Conservation (phyloP, 2,113 vertebrate species). For the Lepus americanus region DNA sequence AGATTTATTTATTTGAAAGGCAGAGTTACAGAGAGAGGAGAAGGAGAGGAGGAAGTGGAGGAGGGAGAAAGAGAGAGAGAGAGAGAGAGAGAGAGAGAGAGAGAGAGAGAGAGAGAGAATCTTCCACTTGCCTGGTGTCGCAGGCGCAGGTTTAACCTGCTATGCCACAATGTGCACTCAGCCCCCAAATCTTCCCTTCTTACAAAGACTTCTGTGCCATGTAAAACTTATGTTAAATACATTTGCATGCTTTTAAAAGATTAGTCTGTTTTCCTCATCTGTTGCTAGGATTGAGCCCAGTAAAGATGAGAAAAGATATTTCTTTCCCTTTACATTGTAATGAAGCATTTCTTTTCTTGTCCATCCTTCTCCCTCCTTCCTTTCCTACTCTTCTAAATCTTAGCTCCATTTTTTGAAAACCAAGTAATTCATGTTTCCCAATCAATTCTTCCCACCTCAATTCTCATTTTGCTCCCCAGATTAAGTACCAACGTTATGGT, state of each 20-base stretch:
- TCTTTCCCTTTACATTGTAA: not conserved
- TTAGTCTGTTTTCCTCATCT: not conserved
- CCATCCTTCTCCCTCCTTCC: not conserved
- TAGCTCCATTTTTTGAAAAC: not conserved
- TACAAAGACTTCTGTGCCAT: not conserved
- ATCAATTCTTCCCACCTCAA: not conserved
- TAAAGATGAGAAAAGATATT: not conserved
- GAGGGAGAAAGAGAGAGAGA: no score
- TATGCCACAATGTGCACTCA: no score
- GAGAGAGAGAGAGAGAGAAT: no score
- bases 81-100: no score
- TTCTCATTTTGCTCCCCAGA: not conserved
- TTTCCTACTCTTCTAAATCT: not conserved
- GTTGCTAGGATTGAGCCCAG: not conserved
- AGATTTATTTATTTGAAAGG: no score
- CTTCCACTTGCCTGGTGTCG: no score
- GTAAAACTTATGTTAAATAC: not conserved
- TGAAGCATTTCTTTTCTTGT: not conserved
- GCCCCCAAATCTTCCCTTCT: not conserved
- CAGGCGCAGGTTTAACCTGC: no score
- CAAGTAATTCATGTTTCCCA: not conserved
- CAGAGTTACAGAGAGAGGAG: no score
- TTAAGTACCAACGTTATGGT: not conserved
- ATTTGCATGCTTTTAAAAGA: not conserved
- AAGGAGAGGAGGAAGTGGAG: no score